Percentiles rank a stretch among this genome's conserved stretches.
These are phyloP conservation scores for Diarsia rubi DNA, from an alignment of 2,888 invertebrate species.

Conservation along the genomic window DNA sequence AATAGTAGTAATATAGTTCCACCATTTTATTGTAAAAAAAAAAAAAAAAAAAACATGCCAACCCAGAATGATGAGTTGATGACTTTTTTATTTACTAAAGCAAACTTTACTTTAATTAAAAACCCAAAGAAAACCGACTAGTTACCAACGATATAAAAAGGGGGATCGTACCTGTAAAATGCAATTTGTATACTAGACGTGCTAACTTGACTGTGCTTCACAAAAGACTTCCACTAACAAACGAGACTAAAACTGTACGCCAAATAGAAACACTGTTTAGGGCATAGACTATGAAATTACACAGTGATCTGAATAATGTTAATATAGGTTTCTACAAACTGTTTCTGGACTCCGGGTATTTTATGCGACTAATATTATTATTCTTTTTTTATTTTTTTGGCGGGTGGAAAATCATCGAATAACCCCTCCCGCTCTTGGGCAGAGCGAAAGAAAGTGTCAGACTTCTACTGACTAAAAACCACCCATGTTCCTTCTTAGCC, in stretches of 20 bases:
- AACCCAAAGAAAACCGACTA: conserved; percentile 14
- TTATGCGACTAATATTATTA: too few relatives aligned
- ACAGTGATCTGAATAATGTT: too few relatives aligned
- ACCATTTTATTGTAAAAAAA: not conserved
- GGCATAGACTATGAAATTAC: conserved; percentile 64
- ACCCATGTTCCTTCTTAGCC: too few relatives aligned
- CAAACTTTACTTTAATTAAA: not conserved
- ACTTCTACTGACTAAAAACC: too few relatives aligned
- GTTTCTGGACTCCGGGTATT: too few relatives aligned
- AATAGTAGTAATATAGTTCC: not conserved
- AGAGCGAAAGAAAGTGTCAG: too few relatives aligned
- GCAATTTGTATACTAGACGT: conserved; percentile 61
- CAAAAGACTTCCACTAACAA: conserved; percentile 77
- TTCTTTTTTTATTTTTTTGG: too few relatives aligned
- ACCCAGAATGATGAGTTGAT: not conserved
- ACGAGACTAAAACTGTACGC: conserved; percentile 72
- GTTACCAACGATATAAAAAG: conserved; percentile 27
- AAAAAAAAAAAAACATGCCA: not conserved
- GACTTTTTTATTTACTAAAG: too few relatives aligned
- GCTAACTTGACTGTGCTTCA: conserved; percentile 67
- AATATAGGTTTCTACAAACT: too few relatives aligned
- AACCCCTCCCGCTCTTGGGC: too few relatives aligned
- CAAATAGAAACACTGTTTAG: conserved; percentile 69
- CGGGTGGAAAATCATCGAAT: too few relatives aligned
- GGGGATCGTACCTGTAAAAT: conserved; percentile 47